Base-by-base conservation (phyloP, 2,113 vertebrate genomes). In the Chaetodon trifascialis region DNA sequence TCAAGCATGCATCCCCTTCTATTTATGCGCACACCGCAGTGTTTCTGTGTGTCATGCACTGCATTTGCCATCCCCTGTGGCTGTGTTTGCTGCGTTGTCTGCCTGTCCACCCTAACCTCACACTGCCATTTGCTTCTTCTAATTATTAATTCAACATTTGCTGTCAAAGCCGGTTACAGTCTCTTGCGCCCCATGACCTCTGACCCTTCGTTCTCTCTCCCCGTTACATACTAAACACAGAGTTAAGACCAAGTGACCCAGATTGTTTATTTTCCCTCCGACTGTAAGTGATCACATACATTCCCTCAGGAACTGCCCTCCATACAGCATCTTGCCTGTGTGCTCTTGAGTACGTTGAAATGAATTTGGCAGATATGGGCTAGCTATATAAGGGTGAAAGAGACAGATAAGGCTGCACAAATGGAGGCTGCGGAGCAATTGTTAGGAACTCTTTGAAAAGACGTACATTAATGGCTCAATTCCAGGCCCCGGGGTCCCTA, bases 111-210 rank as follows among this genome's bases (percentile, higher is more conserved):
- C 46, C 36, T 82, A 78, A 92, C 91, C 86, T 68, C 69, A 0
- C 14, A 55, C 79, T 92, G 85, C 86, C 84, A 87, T 92, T 89
- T 82, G 21, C 82, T 76, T 90, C 84, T 77, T 74, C 82, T 54
- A 62, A 91, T 93, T 90, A 93, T 91, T 92, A 90, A 94, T 94
- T 94, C 90, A 91, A 49, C 74, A 47, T 86, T 87, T 56, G 80
- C 89, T 91, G 89, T 91, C 92, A 91, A 65, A 84, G 63, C 59
- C 83, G 56, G 90, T 93, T 90, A 84, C 52, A 42, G 56, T 88
- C 87, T 82, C 82, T 76, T 16, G 23, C 87, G 83, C 70, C 76
- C n/a, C 42, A 3, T 66, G 83, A 89, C 89, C 83, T 89, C 80
- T 82, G 69, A 92, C 85, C 85, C 63, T 15, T 82, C 86, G 15